phyloP scores from a whole-genome alignment of 92 coral and sea anemone genomes.

The Paramuricea clavata region DNA sequence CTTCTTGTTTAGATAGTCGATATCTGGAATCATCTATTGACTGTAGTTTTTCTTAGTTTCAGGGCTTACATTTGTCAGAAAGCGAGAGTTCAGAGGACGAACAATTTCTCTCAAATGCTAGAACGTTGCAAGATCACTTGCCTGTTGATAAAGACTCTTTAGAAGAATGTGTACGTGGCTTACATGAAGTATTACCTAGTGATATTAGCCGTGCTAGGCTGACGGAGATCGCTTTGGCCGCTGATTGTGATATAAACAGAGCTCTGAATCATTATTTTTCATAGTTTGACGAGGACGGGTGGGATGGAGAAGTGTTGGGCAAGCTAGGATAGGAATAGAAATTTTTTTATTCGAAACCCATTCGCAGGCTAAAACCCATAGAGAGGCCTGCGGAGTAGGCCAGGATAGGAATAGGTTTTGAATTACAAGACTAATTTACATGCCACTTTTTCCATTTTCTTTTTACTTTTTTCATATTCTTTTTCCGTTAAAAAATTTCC shows the following conservation, averaged over 20 bases:
- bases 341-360: too few relatives aligned
- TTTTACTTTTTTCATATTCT: too few relatives aligned
- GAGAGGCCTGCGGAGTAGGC: too few relatives aligned
- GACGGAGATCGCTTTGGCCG: slow-evolving; percentile 84
- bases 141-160: slow-evolving; percentile 25
- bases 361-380: too few relatives aligned
- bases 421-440: too few relatives aligned
- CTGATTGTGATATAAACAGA: slow-evolving; percentile 92
- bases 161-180: slow-evolving; percentile 69
- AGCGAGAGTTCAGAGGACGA: slow-evolving; percentile 37
- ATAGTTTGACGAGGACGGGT: neutral
- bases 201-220: slow-evolving; percentile 79
- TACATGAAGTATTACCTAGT: slow-evolving; percentile 79
- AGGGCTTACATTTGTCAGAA: slow-evolving; percentile 13
- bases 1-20: too few relatives aligned
- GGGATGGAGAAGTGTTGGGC: too few relatives aligned
- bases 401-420: too few relatives aligned
- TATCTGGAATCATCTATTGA: neutral
- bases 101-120: neutral
- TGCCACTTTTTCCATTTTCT: too few relatives aligned
- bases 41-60: neutral
- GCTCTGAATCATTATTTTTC: slow-evolving; percentile 91
- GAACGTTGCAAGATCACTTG: neutral
- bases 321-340: too few relatives aligned
- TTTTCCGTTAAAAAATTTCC: too few relatives aligned